Percentiles rank a stretch among this genome's conserved stretches.
phyloP scores from a whole-genome alignment of 2,113 vertebrate genomes.

The Rhinopomastus cyanomelas region DNA sequence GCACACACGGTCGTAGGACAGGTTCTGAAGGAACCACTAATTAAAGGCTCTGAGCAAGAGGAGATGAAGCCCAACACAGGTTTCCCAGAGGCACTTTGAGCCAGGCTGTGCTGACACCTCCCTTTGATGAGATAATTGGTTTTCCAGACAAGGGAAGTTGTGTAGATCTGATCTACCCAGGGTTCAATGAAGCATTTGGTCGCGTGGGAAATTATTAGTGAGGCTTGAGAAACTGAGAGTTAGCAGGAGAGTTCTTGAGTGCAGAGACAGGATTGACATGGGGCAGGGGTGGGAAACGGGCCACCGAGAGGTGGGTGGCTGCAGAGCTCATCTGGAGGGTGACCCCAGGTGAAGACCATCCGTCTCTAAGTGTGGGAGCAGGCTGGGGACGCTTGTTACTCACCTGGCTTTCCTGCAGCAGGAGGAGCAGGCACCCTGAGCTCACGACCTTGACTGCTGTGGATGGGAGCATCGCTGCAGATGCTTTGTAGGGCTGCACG shows the following conservation, averaged over 20 bases:
- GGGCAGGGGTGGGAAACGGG: not conserved
- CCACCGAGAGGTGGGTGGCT: accelerated
- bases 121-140: slow-evolving; percentile 71
- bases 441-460: accelerated
- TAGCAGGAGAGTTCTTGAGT: not conserved
- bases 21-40: slow-evolving; percentile 55
- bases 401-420: accelerated
- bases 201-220: slow-evolving; percentile 57
- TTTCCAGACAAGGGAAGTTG: slow-evolving; percentile 66
- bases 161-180: slow-evolving; percentile 66
- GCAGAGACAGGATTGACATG: not conserved
- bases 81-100: slow-evolving; percentile 64
- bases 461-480: not conserved
- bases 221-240: slow-evolving; percentile 53
- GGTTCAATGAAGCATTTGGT: slow-evolving; percentile 67
- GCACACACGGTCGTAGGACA: not conserved
- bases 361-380: not conserved
- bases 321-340: not conserved
- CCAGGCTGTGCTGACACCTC: slow-evolving; percentile 58
- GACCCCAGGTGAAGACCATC: accelerated
- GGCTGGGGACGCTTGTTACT: not conserved
- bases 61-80: slow-evolving; percentile 54
- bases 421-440: accelerated
- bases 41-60: slow-evolving; percentile 50
- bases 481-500: not conserved